Percentiles rank a stretch among this genome's conserved stretches.
Conservation (phyloP, 2,797 vertebrate species). For the Scomberomorus guttatus region DNA sequence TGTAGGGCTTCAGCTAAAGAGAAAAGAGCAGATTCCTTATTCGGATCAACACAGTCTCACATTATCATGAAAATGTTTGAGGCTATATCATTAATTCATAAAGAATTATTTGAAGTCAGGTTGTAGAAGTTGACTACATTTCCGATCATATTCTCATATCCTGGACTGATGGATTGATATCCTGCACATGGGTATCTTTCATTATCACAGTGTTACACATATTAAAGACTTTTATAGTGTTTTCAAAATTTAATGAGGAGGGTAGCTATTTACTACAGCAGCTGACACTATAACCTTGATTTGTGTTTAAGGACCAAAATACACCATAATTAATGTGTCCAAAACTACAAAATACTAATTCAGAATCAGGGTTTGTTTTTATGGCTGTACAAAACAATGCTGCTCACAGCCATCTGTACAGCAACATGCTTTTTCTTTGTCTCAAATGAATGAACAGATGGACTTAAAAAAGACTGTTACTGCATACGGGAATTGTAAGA, state of each 20-base stretch:
- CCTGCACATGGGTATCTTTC: slow-evolving; percentile 11
- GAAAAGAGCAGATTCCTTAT: not conserved
- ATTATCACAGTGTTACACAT: slow-evolving; percentile 23
- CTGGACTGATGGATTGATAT: not conserved
- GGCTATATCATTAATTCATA: not conserved
- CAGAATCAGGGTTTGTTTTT: not conserved
- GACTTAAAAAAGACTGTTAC: not conserved
- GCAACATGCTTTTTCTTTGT: not conserved
- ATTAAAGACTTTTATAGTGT: not conserved
- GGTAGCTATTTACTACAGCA: not conserved
- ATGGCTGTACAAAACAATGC: not conserved
- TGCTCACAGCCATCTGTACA: not conserved
- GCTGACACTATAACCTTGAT: not conserved
- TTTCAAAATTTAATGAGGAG: not conserved
- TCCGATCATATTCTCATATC: slow-evolving; percentile 11
- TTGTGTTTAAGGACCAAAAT: slow-evolving; percentile 1
- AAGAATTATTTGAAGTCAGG: not conserved
- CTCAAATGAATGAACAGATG: slow-evolving; percentile 2
- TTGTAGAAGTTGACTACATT: not conserved
- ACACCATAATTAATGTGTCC: not conserved
- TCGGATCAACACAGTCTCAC: not conserved
- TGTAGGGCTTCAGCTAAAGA: not conserved
- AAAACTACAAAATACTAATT: no score
- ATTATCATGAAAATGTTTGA: not conserved
- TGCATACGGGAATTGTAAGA: not conserved